phyloP scores from a whole-genome alignment of 2,888 invertebrate genomes.

The Crepidodera aurea region DNA sequence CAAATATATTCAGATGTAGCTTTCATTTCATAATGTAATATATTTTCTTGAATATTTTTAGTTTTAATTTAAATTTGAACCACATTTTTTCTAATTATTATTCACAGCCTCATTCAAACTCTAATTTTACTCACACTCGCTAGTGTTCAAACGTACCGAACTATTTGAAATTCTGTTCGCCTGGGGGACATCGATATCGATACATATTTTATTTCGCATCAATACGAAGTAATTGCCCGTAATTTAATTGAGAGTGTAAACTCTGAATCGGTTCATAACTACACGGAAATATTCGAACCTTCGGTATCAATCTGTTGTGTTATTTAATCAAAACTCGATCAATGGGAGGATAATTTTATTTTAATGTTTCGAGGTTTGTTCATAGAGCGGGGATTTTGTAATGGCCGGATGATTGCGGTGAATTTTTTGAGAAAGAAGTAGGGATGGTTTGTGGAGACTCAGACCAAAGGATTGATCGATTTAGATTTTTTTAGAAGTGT shows the following conservation, averaged over 20 bases:
- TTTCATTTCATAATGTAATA: no score
- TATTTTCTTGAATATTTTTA: no score
- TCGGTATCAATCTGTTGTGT: neutral
- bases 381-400: neutral
- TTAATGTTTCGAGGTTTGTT: neutral
- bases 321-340: neutral
- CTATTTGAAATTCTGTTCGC: neutral
- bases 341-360: neutral
- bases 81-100: no score
- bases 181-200: neutral
- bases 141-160: neutral
- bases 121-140: neutral
- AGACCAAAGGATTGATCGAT: no score
- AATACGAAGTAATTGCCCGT: neutral
- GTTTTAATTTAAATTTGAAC: no score
- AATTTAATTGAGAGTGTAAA: neutral
- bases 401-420: neutral
- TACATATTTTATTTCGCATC: neutral
- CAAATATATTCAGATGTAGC: no score
- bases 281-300: neutral
- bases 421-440: no score
- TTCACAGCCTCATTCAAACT: no score
- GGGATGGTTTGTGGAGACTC: no score
- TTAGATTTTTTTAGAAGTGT: no score
- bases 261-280: neutral